Percentiles rank a stretch among this genome's conserved stretches.
Evolutionary conservation across 2,113 vertebrate species (phyloP).

Genomic region (Cyphomyrus discorhynchus): DNA sequence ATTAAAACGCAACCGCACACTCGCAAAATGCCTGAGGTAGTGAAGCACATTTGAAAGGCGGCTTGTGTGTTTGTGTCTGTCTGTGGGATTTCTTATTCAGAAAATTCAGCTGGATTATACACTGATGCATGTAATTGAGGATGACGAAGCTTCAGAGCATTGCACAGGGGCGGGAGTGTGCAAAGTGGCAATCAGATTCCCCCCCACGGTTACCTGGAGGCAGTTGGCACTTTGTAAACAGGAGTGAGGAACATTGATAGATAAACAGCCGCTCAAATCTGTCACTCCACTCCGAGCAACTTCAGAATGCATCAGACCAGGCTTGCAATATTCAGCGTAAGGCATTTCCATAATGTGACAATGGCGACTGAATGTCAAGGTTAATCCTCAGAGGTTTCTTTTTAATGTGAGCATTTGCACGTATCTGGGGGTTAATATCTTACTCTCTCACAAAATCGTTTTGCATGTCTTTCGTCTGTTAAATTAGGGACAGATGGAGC

Average conservation of each 20-base stretch:
- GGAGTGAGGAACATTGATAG: not conserved
- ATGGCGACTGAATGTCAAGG: not conserved
- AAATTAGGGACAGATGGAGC: not conserved
- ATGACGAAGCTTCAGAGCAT: not conserved
- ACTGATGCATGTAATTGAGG: not conserved
- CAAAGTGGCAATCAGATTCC: not conserved
- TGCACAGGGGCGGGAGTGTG: not conserved
- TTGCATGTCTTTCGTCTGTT: not conserved
- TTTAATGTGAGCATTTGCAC: not conserved
- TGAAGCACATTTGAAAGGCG: not conserved
- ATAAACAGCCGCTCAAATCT: not conserved
- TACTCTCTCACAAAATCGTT: not conserved
- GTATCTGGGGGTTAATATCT: not conserved
- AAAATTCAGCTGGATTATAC: not conserved
- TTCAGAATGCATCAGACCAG: not conserved
- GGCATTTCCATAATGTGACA: not conserved
- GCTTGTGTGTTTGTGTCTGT: not conserved
- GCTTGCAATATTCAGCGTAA: not conserved
- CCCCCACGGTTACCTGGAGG: not conserved
- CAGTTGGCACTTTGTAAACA: not conserved
- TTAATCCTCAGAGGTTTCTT: not conserved
- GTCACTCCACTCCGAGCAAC: not conserved
- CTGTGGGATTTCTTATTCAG: not conserved
- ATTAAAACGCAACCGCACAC: not conserved
- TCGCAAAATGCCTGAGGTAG: not conserved